A percentile compares a stretch with the other conserved stretches of the same genome.
phyloP scores from a whole-genome alignment of 2,113 vertebrate genomes.

The Thomomys bottae region DNA sequence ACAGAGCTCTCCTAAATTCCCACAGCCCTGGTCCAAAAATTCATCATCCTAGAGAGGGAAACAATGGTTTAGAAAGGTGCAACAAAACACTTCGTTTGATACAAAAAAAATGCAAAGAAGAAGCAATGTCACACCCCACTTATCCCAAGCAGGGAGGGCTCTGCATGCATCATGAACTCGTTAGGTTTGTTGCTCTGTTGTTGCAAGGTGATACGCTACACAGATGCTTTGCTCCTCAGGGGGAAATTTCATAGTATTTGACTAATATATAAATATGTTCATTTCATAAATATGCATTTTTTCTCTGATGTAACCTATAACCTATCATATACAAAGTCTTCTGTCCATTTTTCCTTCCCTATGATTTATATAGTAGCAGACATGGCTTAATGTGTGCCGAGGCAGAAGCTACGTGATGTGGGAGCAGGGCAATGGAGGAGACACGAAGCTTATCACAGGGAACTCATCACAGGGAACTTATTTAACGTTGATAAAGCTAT shows the following conservation, averaged over 20 bases:
- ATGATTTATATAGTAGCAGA: neutral
- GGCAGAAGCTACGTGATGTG: neutral
- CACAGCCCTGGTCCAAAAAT: constrained; percentile 31
- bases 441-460: neutral
- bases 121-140: neutral
- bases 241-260: neutral
- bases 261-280: neutral
- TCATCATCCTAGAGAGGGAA: neutral
- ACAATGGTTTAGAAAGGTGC: neutral
- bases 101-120: neutral
- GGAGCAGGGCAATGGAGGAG: neutral
- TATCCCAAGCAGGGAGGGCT: too few species aligned
- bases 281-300: neutral
- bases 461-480: neutral
- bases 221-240: neutral
- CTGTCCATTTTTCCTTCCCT: neutral
- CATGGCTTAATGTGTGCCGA: neutral
- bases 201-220: neutral
- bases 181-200: neutral
- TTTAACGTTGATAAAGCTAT: neutral
- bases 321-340: neutral
- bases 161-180: fast-evolving
- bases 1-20: neutral
- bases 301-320: neutral
- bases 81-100: neutral